Conservation (phyloP, 2,888 invertebrate genomes). For the Polia nebulosa region DNA sequence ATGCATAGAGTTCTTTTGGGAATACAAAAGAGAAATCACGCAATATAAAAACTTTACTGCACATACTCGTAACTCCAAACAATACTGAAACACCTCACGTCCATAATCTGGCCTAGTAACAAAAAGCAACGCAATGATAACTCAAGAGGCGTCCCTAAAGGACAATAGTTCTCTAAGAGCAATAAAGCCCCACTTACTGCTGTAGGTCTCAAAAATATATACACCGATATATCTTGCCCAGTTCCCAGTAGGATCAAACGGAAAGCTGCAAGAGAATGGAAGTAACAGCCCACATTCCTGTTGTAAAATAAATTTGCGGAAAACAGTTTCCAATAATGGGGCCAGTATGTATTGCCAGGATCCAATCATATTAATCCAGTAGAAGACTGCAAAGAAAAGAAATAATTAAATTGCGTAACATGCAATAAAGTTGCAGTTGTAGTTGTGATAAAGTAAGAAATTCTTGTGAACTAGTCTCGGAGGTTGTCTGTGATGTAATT, state of each 20-base stretch:
- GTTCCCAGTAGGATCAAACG: conserved; percentile 72
- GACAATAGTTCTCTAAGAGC: conserved; percentile 58
- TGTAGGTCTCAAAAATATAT: conserved; percentile 75
- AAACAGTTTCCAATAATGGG: conserved; percentile 70
- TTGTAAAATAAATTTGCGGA: conserved; percentile 69
- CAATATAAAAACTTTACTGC: neutral
- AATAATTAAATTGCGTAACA: conserved; percentile 34
- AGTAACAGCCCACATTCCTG: conserved; percentile 71
- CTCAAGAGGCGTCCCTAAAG: conserved; percentile 61
- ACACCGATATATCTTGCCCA: conserved; percentile 74
- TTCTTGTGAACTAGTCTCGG: conserved; percentile 20
- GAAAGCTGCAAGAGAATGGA: conserved; percentile 75
- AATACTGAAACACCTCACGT: conserved; percentile 11
- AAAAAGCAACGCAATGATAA: conserved; percentile 59
- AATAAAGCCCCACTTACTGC: conserved; percentile 73
- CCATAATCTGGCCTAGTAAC: conserved; percentile 35
- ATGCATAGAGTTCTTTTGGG: neutral
- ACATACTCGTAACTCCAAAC: conserved; percentile 24
- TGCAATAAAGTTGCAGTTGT: conserved; percentile 44
- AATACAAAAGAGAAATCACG: conserved; percentile 6
- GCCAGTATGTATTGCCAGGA: conserved; percentile 72
- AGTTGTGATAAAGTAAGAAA: conserved; percentile 21
- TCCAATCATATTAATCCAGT: conserved; percentile 73
- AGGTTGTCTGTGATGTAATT: conserved; percentile 48
- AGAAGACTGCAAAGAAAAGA: conserved; percentile 71